These are phyloP conservation scores for Tamandua tetradactyla DNA, from an alignment of 2,797 vertebrate species.

Conservation along the genomic window DNA sequence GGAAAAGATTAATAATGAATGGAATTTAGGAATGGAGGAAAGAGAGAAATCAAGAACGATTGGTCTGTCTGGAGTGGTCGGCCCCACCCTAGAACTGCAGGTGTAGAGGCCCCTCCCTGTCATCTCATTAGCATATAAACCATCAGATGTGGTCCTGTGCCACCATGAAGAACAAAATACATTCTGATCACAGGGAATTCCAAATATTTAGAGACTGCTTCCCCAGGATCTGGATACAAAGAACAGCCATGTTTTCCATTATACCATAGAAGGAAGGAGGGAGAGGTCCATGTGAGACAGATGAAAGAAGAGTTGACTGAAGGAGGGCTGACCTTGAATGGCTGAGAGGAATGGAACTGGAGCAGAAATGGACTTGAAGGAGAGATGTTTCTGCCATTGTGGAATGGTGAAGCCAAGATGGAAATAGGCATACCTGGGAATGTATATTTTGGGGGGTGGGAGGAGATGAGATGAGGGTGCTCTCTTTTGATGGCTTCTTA, in stretches of 20 bases:
- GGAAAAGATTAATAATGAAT: background rate
- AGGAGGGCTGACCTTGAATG: background rate
- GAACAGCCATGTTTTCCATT: too few relatives aligned
- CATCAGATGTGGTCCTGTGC: too few relatives aligned
- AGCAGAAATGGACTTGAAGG: background rate
- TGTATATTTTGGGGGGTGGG: too few relatives aligned
- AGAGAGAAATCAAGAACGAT: background rate
- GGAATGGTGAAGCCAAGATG: background rate
- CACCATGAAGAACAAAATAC: too few relatives aligned
- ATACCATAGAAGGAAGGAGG: background rate
- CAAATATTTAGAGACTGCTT: too few relatives aligned
- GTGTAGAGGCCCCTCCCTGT: too few relatives aligned
- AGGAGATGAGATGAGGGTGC: background rate
- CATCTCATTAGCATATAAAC: too few relatives aligned
- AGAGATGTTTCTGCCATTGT: background rate
- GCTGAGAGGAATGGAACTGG: background rate
- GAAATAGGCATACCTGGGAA: background rate
- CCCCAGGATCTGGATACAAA: too few relatives aligned
- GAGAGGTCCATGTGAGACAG: rapidly evolving
- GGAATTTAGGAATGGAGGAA: background rate
- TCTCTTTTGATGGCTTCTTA: background rate
- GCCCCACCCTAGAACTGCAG: too few relatives aligned
- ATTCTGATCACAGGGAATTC: too few relatives aligned
- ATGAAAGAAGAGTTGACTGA: rapidly evolving
- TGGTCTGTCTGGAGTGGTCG: too few relatives aligned